Evolutionary conservation across 2,113 vertebrate species (phyloP).

Genomic region (Aplodontia rufa): DNA sequence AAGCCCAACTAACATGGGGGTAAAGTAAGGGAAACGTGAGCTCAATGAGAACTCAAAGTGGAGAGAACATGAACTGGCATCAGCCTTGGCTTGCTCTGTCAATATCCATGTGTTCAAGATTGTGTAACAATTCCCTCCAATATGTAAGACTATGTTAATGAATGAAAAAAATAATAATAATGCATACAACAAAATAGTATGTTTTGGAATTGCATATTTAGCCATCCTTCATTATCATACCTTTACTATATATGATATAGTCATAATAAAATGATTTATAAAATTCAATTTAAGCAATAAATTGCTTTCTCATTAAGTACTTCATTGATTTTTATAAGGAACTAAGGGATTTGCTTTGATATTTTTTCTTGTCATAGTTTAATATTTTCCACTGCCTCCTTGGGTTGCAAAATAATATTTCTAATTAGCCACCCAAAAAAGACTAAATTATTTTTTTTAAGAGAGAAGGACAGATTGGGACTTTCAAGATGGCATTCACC

Average conservation of each 20-base stretch:
- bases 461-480: too few relatives aligned
- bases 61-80: too few relatives aligned
- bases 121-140: too few relatives aligned
- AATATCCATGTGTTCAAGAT: too few relatives aligned
- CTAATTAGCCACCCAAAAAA: not conserved
- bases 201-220: not conserved
- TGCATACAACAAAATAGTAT: not conserved
- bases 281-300: not conserved
- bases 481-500: too few relatives aligned
- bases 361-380: not conserved
- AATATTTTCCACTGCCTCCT: not conserved
- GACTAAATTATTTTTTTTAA: too few relatives aligned
- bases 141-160: too few relatives aligned
- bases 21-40: too few relatives aligned
- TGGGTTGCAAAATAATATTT: not conserved
- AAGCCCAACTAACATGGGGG: too few relatives aligned
- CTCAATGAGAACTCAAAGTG: too few relatives aligned
- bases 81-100: too few relatives aligned
- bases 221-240: not conserved
- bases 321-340: not conserved
- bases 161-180: too few relatives aligned
- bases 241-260: not conserved
- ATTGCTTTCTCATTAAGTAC: not conserved
- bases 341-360: not conserved
- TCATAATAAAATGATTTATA: not conserved